phyloP scores from a whole-genome alignment of 1,140 invertebrate species.

The Meloidogyne hapla region DNA sequence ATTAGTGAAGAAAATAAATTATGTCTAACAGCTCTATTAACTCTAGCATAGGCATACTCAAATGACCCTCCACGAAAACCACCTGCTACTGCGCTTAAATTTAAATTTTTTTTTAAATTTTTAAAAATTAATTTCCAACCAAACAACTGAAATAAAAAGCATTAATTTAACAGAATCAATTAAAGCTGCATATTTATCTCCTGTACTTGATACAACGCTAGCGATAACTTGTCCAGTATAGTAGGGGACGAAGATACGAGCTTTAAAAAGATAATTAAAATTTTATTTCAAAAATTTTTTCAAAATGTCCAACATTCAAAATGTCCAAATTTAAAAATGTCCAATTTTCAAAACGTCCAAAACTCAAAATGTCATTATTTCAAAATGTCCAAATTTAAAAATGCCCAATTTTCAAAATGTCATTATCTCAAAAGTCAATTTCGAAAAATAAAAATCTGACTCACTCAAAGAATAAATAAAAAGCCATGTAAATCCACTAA shows the following conservation, averaged over 20 bases:
- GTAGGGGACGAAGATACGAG: conserved; percentile 53
- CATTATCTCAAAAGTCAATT: not conserved
- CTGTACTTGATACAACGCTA: conserved; percentile 40
- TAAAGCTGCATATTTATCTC: conserved; percentile 43
- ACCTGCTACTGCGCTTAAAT: conserved; percentile 39
- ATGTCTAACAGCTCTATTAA: conserved; percentile 41
- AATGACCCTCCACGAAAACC: conserved; percentile 49
- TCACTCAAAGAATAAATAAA: conserved; percentile 53
- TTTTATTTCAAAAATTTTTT: too few relatives aligned
- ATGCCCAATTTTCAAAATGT: not conserved
- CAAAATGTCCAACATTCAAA: too few relatives aligned
- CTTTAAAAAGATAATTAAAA: too few relatives aligned
- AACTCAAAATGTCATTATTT: too few relatives aligned
- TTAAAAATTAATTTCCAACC: conserved; percentile 31
- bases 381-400: too few relatives aligned
- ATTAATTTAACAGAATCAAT: conserved; percentile 36
- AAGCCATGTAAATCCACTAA: conserved; percentile 51
- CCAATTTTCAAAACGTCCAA: too few relatives aligned
- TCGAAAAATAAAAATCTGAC: conserved; percentile 8
- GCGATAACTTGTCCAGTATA: conserved; percentile 56
- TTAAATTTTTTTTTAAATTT: not conserved
- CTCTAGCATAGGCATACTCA: conserved; percentile 46
- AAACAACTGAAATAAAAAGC: conserved; percentile 51
- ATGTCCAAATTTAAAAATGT: too few relatives aligned
- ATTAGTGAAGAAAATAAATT: conserved; percentile 33